These are phyloP conservation scores for Triplophysa siluroides DNA, from an alignment of 2,113 vertebrate genomes.

Conservation along the genomic window DNA sequence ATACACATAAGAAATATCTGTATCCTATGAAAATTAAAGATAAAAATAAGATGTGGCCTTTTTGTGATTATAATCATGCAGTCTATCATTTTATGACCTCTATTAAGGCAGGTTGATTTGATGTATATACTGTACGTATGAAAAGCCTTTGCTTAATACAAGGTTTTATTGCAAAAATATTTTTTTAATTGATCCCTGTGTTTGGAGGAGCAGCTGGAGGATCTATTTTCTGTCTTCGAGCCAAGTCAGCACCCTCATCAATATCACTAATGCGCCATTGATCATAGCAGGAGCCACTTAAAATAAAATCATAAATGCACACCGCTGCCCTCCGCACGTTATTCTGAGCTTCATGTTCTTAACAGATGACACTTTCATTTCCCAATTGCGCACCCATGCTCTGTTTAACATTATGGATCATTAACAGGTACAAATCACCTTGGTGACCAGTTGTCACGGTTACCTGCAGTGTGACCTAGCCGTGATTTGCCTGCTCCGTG, in stretches of 20 bases:
- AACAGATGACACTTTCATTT: constrained; percentile 44
- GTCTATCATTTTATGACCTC: constrained; percentile 9
- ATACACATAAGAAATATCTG: background rate
- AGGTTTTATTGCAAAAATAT: background rate
- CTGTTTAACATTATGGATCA: constrained; percentile 61
- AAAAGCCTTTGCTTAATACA: constrained; percentile 7
- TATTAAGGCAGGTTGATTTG: background rate
- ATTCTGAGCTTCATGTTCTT: constrained; percentile 38
- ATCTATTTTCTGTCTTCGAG: constrained; percentile 45
- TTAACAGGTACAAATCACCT: constrained; percentile 63
- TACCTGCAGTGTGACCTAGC: constrained; percentile 51
- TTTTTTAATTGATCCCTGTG: constrained; percentile 47
- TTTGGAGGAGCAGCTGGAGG: constrained; percentile 30
- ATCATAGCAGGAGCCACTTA: constrained; percentile 45
- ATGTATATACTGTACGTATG: background rate
- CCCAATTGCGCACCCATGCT: constrained; percentile 36
- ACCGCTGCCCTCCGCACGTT: constrained; percentile 2
- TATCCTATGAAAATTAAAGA: constrained; percentile 1
- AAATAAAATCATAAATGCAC: constrained; percentile 45
- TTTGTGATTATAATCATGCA: constrained; percentile 30
- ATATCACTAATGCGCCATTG: constrained; percentile 52
- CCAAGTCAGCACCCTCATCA: constrained; percentile 43
- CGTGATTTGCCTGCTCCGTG: constrained; percentile 45
- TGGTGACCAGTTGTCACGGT: constrained; percentile 42
- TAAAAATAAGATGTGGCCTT: background rate